Evolutionary conservation across 1,140 invertebrate species (phyloP).

Genomic region (Bombus consobrinus): DNA sequence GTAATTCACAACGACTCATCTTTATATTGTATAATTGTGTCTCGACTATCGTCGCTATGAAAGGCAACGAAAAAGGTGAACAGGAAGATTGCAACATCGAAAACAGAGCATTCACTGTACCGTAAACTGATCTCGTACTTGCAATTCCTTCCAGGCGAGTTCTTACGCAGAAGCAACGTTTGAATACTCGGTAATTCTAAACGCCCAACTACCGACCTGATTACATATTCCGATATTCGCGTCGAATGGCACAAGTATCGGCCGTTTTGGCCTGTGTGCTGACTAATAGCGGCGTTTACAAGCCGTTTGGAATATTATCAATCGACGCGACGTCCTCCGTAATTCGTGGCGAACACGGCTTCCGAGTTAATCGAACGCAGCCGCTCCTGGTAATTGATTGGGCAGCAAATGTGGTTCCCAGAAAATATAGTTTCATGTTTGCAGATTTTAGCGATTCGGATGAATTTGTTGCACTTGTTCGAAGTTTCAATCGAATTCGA

Average conservation of each 20-base stretch:
- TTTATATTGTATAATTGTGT: neutral
- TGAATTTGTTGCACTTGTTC: neutral
- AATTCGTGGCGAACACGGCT: slow-evolving; percentile 14
- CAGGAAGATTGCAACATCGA: neutral
- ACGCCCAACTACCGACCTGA: neutral
- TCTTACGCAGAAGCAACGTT: neutral
- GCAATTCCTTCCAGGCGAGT: neutral
- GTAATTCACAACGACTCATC: neutral
- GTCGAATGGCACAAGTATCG: slow-evolving; percentile 18
- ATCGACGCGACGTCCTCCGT: neutral
- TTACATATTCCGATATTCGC: slow-evolving; percentile 14
- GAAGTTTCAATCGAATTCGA: neutral
- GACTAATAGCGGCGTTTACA: slow-evolving; percentile 14
- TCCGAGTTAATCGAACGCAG: slow-evolving; percentile 3
- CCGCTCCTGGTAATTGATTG: neutral
- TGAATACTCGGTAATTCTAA: slow-evolving; percentile 15
- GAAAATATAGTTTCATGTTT: neutral
- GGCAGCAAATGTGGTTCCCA: neutral
- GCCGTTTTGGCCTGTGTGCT: neutral
- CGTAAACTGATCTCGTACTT: neutral
- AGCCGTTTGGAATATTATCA: slow-evolving; percentile 22
- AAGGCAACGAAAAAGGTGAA: too few species aligned
- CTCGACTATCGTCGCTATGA: neutral
- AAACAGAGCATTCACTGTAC: neutral
- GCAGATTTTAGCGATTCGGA: neutral